Evolutionary conservation across 2,113 vertebrate genomes (phyloP).

Genomic region (Macquaria australasica): DNA sequence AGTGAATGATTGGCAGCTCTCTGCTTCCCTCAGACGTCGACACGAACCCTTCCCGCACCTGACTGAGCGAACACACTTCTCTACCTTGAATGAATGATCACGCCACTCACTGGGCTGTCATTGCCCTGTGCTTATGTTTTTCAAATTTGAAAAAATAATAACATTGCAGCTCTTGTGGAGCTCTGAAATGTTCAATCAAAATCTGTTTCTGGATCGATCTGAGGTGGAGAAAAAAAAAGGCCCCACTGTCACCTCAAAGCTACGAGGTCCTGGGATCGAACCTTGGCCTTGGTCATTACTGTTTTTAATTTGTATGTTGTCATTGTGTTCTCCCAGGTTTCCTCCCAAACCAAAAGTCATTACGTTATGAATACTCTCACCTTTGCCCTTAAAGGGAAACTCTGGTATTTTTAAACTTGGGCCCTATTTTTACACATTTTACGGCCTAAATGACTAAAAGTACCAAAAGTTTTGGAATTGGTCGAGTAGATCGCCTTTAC

Average conservation of each 20-base stretch:
- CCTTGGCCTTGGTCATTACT: background rate
- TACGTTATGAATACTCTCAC: background rate
- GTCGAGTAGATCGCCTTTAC: too few species aligned
- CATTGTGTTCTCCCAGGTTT: background rate
- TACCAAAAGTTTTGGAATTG: too few species aligned
- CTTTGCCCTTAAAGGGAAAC: background rate
- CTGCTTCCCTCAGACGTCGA: constrained; percentile 35
- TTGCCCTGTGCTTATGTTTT: constrained; percentile 12
- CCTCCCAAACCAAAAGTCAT: background rate
- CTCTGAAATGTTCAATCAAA: constrained; percentile 30
- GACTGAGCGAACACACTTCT: constrained; percentile 29
- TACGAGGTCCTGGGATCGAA: background rate
- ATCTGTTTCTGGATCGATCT: constrained; percentile 9
- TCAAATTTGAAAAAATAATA: background rate
- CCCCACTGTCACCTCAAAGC: background rate
- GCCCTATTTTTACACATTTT: too few species aligned
- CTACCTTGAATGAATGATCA: constrained; percentile 20
- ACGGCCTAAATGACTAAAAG: too few species aligned
- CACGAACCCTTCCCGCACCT: constrained; percentile 32
- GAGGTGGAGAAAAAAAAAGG: background rate
- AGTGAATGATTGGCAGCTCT: constrained; percentile 57
- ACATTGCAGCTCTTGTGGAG: constrained; percentile 7
- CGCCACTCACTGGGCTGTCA: constrained; percentile 27
- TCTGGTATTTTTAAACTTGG: too few species aligned
- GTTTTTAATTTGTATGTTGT: background rate